Evolutionary conservation across 2,113 vertebrate species (phyloP), one percentile per base, ranked within the genome.

Genomic region (Corydoras sp.): DNA sequence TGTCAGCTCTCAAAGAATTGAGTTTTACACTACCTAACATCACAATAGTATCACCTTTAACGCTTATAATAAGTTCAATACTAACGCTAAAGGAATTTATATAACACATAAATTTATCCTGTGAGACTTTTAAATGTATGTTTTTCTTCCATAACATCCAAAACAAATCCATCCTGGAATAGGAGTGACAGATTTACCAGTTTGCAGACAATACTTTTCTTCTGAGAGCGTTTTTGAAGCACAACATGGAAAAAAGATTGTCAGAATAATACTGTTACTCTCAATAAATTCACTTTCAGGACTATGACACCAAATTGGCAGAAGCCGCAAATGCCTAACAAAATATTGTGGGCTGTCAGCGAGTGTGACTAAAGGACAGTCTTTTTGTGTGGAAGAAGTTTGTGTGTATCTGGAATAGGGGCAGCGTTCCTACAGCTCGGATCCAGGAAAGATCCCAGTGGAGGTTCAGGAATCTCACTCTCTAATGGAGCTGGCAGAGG

Each of bases 401-500:
- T 58, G 54, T 43, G 55, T 71, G 54, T 62, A 53, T 77, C 35
- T 68, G 53, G 69, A 50, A 70, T 64, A 62, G 53, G 56, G 43
- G 35, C 51, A 77, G 74, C 62, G 71, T 80, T 82, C 72, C 72
- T 78, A 65, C 70, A 72, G 58, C 13, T 62, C 55, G 48, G 73
- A 68, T 77, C 75, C 74, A 76, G 78, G 78, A 80, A 79, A 77
- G 61, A 83, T 74, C 73, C 75, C 78, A 76, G 76, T 66, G 78
- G 78, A 78, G 78, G 54, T 69, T 61, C 66, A 79, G 76, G 76
- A 80, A 78, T 80, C 71, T 77, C 50, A 24, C 72, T 81, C 62
- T 81, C 74, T 78, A 78, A 78, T 76, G 76, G 74, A 77, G 71
- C 71, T 80, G 74, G 74, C 72, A 72, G 72, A 78, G 56, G 60